Evolutionary conservation across 2,888 invertebrate species (phyloP).

Genomic region (Bugula neritina): DNA sequence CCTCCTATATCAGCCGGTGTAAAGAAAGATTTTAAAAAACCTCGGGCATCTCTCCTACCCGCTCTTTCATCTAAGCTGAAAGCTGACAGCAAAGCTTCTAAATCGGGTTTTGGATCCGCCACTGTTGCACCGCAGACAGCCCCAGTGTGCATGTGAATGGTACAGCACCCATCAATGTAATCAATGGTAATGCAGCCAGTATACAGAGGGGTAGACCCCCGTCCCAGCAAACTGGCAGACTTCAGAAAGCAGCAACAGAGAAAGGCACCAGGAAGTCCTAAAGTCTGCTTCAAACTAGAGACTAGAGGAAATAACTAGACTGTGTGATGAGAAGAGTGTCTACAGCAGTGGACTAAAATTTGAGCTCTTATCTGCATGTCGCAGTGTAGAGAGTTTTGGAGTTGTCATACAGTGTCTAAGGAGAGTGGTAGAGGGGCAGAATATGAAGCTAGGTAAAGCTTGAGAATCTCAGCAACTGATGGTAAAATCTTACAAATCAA

Average conservation of each 20-base stretch:
- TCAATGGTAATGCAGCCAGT: too few relatives aligned
- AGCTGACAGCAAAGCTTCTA: background rate
- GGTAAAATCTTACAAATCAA: background rate
- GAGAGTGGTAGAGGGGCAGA: background rate
- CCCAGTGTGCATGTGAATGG: too few relatives aligned
- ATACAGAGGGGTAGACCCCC: too few relatives aligned
- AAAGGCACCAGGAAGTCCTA: too few relatives aligned
- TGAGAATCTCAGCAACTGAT: too few relatives aligned
- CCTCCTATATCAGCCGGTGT: too few relatives aligned
- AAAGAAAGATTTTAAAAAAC: too few relatives aligned
- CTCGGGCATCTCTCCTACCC: background rate
- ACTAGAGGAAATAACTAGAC: background rate
- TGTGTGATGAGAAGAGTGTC: background rate
- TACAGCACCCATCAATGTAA: too few relatives aligned
- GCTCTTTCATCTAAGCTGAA: background rate
- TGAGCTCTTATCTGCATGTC: background rate
- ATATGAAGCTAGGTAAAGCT: background rate
- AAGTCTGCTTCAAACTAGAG: background rate
- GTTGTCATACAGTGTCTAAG: background rate
- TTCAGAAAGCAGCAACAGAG: too few relatives aligned
- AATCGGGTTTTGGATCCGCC: too few relatives aligned
- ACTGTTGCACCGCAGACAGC: too few relatives aligned
- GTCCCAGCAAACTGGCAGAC: too few relatives aligned
- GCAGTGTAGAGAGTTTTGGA: background rate
- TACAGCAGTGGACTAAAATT: background rate